A percentile compares a stretch with the other conserved stretches of the same genome.
Conservation (phyloP, 2,797 vertebrate genomes). For the Margarornis squamiger region DNA sequence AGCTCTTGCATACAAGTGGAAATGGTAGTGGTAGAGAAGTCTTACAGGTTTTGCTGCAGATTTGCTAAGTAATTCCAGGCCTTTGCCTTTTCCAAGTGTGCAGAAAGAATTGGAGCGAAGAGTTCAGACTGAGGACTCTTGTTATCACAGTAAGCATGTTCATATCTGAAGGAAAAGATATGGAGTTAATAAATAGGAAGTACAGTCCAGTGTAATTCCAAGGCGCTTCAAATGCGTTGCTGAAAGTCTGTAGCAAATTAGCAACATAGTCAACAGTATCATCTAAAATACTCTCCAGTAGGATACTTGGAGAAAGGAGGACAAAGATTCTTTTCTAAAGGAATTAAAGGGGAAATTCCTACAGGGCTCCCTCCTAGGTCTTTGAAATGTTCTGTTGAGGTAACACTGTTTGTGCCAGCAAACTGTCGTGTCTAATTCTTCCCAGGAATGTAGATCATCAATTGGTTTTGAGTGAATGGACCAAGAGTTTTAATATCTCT, state of each 20-base stretch:
- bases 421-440: not conserved
- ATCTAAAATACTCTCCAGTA: not conserved
- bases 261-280: not conserved
- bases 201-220: not conserved
- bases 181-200: not conserved
- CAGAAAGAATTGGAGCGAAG: slow-evolving; percentile 43
- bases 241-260: not conserved
- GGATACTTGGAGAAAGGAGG: not conserved
- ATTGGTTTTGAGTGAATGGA: not conserved
- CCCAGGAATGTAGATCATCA: not conserved
- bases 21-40: not conserved
- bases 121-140: slow-evolving; percentile 20
- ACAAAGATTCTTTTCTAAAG: not conserved
- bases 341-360: not conserved
- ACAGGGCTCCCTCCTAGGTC: not conserved
- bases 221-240: not conserved
- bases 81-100: slow-evolving; percentile 55
- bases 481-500: not conserved
- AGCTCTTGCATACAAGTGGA: not conserved
- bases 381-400: not conserved
- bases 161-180: slow-evolving; percentile 35
- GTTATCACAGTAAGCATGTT: slow-evolving; percentile 24
- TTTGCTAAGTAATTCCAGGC: not conserved
- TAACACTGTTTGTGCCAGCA: not conserved
- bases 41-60: not conserved